Base-by-base conservation (phyloP, 2,797 vertebrate species). In the Artibeus lituratus region DNA sequence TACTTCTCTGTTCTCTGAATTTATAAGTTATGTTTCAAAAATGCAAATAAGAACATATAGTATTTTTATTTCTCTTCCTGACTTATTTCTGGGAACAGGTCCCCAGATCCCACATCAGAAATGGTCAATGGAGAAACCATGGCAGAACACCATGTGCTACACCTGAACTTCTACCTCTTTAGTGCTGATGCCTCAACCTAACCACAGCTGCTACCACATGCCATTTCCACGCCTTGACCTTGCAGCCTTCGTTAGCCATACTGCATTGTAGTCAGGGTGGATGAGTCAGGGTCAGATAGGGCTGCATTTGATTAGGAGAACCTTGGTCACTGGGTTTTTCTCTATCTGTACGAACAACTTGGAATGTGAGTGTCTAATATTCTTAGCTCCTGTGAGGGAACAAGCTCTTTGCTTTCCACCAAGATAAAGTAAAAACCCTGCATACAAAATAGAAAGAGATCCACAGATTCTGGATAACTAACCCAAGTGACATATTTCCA, bases 311-410 rank as follows among this genome's bases (percentile, higher is more conserved):
- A 39, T 11, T 37, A 15, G 10, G 29, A 59, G 62, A 78, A 35
- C 19, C n/a, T 74, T 26, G 29, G 9, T 51, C 42, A 47, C 14
- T 44, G 26, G 42, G 24, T 57, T 86, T 39, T 70, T 85, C 69
- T 90, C 42, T 26, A 15, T 24, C 22, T 88, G 11, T 29, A 59
- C 62, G 59, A 72, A 74, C 62, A 26, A 77, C 39, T 91, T 12
- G 10, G 16, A 29, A 26, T 37, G 16, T 83, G 26, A 85, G 37
- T 42, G 16, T 59, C 8, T 69, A 70, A 59, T 2, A 32, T 51
- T 92, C 47, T 78, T 29, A 88, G n/a, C 11, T 85, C 55, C 39
- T 94, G 9, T 57, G 83, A 70, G 15, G 22, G 55, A 88, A 73
- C 51, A 59, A 51, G 44, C 11, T 49, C 77, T 78, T 95, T 19